phyloP scores from a whole-genome alignment of 2,888 invertebrate genomes.

The Augochlorella aurata region DNA sequence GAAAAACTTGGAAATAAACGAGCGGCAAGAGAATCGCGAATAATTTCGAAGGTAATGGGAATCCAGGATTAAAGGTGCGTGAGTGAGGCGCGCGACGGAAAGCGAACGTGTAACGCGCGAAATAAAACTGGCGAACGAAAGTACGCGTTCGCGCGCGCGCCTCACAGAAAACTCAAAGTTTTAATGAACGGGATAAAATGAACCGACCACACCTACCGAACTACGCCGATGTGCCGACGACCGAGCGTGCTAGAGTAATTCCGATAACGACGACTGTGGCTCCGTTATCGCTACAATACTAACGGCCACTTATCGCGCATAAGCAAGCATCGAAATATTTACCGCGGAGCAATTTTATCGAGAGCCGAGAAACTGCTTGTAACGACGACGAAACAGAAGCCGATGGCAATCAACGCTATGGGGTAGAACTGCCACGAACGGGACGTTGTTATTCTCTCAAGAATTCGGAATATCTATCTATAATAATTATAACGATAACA shows the following conservation, averaged over 20 bases:
- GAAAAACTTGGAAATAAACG: not conserved
- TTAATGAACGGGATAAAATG: not conserved
- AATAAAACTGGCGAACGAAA: not conserved
- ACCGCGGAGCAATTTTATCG: constrained; percentile 1
- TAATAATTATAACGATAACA: too few relatives aligned
- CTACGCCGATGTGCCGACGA: not conserved
- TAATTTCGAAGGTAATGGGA: too few relatives aligned
- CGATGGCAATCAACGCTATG: not conserved
- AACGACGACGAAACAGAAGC: not conserved
- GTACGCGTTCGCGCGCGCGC: not conserved
- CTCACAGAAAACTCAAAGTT: not conserved
- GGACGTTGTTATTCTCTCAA: too few relatives aligned
- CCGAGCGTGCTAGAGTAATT: constrained; percentile 39
- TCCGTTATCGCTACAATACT: constrained; percentile 47
- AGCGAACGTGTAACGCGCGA: not conserved
- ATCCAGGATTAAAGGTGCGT: too few relatives aligned
- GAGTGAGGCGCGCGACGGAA: too few relatives aligned
- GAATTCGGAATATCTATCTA: too few relatives aligned
- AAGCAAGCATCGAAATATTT: constrained; percentile 43
- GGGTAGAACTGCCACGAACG: too few relatives aligned
- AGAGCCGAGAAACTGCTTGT: not conserved
- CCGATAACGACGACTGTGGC: constrained; percentile 37
- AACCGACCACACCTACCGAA: not conserved
- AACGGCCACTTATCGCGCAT: constrained; percentile 42
- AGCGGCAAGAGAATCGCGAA: not conserved